Evolutionary conservation across 1,140 invertebrate species (phyloP).

Genomic region (Centruroides vittatus): DNA sequence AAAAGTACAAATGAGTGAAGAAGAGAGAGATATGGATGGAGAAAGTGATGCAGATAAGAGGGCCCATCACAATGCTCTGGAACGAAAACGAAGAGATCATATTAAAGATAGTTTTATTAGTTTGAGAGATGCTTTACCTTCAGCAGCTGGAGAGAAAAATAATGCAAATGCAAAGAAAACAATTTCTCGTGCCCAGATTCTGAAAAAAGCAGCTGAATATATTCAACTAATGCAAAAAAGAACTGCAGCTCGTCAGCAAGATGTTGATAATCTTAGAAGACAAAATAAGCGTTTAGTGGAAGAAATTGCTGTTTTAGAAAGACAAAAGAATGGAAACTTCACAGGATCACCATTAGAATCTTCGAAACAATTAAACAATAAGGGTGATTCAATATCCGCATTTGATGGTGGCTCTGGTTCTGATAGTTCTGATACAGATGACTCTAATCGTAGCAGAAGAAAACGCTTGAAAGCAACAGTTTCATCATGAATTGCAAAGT

Average conservation of each 20-base stretch:
- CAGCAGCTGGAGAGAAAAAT: conserved; percentile 61
- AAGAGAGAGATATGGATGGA: not conserved
- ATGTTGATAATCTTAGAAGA: conserved; percentile 83
- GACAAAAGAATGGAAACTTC: conserved; percentile 47
- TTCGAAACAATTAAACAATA: conserved; percentile 8
- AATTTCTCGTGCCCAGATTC: conserved; percentile 77
- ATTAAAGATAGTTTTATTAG: conserved; percentile 96
- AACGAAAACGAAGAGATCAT: conserved; percentile 86
- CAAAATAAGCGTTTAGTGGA: conserved; percentile 78
- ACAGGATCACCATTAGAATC: conserved; percentile 31
- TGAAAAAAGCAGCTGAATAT: conserved; percentile 95
- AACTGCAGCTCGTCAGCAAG: conserved; percentile 77
- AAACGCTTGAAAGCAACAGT: conserved; percentile 30
- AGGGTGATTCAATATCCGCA: conserved; percentile 34
- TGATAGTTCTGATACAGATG: conserved; percentile 36
- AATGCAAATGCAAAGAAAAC: not conserved
- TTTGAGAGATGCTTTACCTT: conserved; percentile 78
- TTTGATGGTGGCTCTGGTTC: conserved; percentile 31
- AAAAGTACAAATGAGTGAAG: not conserved
- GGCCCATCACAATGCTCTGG: conserved; percentile 95
- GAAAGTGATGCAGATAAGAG: conserved; percentile 60
- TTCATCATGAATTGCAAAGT: no score
- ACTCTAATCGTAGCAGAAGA: conserved; percentile 30
- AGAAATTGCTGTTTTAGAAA: conserved; percentile 54
- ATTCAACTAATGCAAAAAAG: conserved; percentile 88